These are phyloP conservation scores for Diceros bicornis DNA, from an alignment of 2,797 vertebrate genomes.

Conservation along the genomic window DNA sequence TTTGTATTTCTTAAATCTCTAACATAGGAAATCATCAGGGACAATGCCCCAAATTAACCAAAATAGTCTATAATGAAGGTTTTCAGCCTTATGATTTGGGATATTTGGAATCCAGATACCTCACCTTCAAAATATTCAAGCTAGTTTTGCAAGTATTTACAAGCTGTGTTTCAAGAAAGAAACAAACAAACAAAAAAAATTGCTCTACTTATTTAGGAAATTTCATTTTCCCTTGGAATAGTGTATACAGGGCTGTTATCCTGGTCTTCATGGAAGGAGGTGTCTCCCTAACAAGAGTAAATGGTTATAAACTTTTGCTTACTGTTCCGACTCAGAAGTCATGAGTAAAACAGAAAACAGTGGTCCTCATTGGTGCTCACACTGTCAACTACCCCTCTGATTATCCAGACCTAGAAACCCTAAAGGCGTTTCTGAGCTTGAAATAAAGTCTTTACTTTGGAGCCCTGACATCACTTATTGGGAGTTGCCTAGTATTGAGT, in stretches of 20 bases:
- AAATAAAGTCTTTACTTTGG: not conserved
- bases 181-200: not conserved
- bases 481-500: not conserved
- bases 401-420: not conserved
- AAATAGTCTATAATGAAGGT: not conserved
- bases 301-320: not conserved
- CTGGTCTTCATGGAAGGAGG: not conserved
- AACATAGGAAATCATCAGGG: constrained; percentile 68
- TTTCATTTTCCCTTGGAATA: not conserved
- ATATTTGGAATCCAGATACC: constrained; percentile 45
- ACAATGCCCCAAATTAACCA: constrained; percentile 67
- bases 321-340: not conserved
- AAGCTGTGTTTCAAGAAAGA: not conserved
- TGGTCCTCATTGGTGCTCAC: not conserved
- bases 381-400: not conserved
- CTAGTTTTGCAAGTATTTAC: constrained; percentile 46
- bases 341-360: not conserved
- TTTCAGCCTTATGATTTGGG: constrained; percentile 30
- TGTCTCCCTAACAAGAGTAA: not conserved
- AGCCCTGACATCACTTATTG: not conserved
- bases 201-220: not conserved
- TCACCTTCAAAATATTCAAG: not conserved
- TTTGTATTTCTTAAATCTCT: constrained; percentile 52
- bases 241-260: not conserved
- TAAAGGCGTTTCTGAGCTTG: not conserved